Percentiles rank a stretch among this genome's conserved stretches.
Evolutionary conservation across 2,797 vertebrate species (phyloP).

Genomic region (Heterohyrax brucei): DNA sequence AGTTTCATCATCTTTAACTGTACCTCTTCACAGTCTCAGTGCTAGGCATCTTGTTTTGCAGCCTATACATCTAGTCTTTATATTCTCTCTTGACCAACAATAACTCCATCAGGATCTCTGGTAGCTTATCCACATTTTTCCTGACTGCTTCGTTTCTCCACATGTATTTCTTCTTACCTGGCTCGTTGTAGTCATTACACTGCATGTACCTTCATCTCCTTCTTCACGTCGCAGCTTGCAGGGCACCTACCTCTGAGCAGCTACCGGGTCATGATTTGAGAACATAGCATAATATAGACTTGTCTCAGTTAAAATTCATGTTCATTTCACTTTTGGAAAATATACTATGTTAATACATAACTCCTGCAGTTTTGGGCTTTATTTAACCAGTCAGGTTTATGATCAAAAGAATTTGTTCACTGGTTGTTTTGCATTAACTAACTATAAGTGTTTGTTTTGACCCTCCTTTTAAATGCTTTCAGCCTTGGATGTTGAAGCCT

Average conservation of each 20-base stretch:
- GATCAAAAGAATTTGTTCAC: constrained; percentile 57
- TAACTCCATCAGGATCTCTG: background rate
- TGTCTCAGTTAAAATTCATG: background rate
- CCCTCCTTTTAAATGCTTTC: constrained; percentile 2
- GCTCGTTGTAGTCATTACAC: background rate
- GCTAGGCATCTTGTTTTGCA: background rate
- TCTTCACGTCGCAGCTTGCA: background rate
- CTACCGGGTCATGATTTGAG: background rate
- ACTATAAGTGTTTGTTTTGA: background rate
- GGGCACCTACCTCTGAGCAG: background rate
- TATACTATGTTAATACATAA: background rate
- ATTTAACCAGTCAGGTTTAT: constrained; percentile 54
- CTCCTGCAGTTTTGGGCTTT: background rate
- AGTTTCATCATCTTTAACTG: background rate
- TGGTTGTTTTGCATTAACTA: constrained; percentile 63
- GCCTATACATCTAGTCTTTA: background rate
- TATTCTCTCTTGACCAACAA: background rate
- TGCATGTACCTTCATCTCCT: background rate
- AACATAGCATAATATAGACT: background rate
- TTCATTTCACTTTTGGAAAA: constrained; percentile 20
- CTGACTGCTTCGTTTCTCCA: background rate
- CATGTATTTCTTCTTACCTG: background rate
- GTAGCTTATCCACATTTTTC: background rate
- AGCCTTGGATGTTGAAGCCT: background rate
- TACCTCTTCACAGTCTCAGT: background rate